Base-by-base conservation (phyloP, 2,113 vertebrate species). In the Lynx canadensis region DNA sequence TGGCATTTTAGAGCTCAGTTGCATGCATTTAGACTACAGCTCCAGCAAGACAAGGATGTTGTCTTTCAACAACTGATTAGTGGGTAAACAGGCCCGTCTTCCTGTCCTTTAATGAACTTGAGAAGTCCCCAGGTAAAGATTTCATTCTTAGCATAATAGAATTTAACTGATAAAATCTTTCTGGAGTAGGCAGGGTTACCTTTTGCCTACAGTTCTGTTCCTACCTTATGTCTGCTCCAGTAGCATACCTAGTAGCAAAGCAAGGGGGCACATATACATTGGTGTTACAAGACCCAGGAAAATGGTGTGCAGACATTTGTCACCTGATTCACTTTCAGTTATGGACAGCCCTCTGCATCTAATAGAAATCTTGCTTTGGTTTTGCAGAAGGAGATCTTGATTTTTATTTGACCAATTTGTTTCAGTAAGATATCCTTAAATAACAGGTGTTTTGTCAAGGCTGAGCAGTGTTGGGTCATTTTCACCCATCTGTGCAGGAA, bases 391-490 rank as follows among this genome's bases (percentile, higher is more conserved):
- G 89, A 50, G 41, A 36, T 65, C 21, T 38, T 90, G n/a, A 60
- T 52, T 95, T 96, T 95, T 63, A 66, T 71, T 91, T 65, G 92
- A 92, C 85, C 74, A 38, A 5, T 76, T 91, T 65, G 52, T 98
- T 97, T 94, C 57, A 29, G 0, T 81, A 93, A 84, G 90, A 55
- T 66, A 9, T 63, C 41, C 41, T 78, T 86, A 12, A 66, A 87
- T 63, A 63, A 31, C 91, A 98, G 98, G 60, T 97, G 96, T 95
- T 91, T 97, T 95, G 60, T 97, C 66, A 92, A 85, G 18, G 48
- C 16, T 68, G 52, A 91, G 60, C 73, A 74, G 33, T 50, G 38
- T 55, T 92, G 36, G 65, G 66, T 89, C 57, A 81, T 97, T 97
- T 74, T 63, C 73, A 90, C 80, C 87, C 97, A 90, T 90, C 96